Evolutionary conservation across 1,140 invertebrate species (phyloP).

Genomic region (Danaus plexippus): DNA sequence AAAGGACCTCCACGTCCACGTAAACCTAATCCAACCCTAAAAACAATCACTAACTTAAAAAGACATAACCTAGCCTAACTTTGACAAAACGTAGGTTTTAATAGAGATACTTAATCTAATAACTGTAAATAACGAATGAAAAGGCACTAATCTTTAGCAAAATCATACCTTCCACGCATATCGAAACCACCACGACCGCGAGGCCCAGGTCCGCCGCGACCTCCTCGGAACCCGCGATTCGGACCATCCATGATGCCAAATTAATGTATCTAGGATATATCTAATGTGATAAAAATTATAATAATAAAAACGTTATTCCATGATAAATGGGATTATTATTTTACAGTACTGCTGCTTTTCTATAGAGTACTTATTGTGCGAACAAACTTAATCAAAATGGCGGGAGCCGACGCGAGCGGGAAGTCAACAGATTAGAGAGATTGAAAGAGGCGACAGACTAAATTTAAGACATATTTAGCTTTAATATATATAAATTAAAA

Average conservation of each 20-base stretch:
- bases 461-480: not conserved
- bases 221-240: conserved; percentile 54
- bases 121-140: no score
- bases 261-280: not conserved
- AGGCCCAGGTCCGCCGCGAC: conserved; percentile 49
- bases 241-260: conserved; percentile 48
- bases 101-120: no score
- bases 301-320: conserved; percentile 4
- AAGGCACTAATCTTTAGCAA: not conserved
- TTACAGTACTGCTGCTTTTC: not conserved
- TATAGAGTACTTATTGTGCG: conserved; percentile 1
- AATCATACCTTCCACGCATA: conserved; percentile 55
- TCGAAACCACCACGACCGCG: conserved; percentile 58
- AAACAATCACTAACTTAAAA: no score
- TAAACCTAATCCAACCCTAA: conserved; percentile 42
- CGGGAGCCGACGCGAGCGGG: conserved; percentile 6
- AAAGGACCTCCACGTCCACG: conserved; percentile 51
- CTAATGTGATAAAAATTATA: not conserved
- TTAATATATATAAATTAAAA: no score
- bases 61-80: no score
- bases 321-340: not conserved
- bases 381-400: conserved; percentile 9
- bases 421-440: conserved; percentile 2
- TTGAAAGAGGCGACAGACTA: conserved; percentile 2
- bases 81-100: no score